A percentile compares a stretch with the other conserved stretches of the same genome.
Evolutionary conservation across 2,888 invertebrate genomes (phyloP).

Genomic region (Drosophila phalerata): DNA sequence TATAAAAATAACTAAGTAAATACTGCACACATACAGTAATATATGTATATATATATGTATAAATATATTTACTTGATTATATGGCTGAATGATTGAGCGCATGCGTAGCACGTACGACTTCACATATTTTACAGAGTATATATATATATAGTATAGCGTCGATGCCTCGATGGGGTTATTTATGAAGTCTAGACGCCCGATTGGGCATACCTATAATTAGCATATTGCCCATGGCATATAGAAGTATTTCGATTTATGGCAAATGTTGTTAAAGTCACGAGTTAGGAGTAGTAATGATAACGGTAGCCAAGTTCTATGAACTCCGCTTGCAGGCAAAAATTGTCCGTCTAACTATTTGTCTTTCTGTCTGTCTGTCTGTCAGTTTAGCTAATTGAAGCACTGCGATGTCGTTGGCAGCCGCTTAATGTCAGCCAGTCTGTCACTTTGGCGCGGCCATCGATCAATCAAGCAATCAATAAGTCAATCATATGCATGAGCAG

Average conservation of each 20-base stretch:
- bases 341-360: neutral
- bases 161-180: conserved; percentile 55
- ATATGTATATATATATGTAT: conserved; percentile 16
- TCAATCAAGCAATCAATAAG: conserved; percentile 75
- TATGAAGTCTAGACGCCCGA: conserved; percentile 76
- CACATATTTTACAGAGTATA: conserved; percentile 5
- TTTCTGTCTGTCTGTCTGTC: conserved; percentile 18
- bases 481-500: conserved; percentile 75
- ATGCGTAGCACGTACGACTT: conserved; percentile 69
- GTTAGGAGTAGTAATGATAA: conserved; percentile 63
- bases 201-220: conserved; percentile 73
- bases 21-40: conserved; percentile 12
- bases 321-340: conserved; percentile 42
- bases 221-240: conserved; percentile 40
- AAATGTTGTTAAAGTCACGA: conserved; percentile 6
- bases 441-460: conserved; percentile 67
- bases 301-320: conserved; percentile 74
- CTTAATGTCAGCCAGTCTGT: conserved; percentile 72
- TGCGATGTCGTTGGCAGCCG: conserved; percentile 45
- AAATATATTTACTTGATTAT: conserved; percentile 9
- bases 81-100: conserved; percentile 31
- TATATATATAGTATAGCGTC: conserved; percentile 1
- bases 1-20: conserved; percentile 47
- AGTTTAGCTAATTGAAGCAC: conserved; percentile 69
- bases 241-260: conserved; percentile 14